A percentile compares a stretch with the other conserved stretches of the same genome.
Conservation (phyloP, 2,113 vertebrate species). For the Myrmophylax atrothorax region DNA sequence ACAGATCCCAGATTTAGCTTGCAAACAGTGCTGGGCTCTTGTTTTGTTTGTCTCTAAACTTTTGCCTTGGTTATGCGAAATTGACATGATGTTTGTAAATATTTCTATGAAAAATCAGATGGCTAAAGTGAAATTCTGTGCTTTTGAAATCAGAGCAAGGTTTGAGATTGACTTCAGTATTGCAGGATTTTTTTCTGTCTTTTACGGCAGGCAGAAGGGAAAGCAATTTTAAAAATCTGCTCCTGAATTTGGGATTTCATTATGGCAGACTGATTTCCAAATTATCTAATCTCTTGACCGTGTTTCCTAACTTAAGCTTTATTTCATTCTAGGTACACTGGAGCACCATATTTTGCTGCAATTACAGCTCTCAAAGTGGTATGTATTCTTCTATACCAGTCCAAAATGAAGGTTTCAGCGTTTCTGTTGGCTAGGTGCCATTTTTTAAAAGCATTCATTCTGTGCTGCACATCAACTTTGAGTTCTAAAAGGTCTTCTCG, state of each 20-base stretch:
- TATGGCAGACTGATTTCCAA: not conserved
- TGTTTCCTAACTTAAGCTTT: not conserved
- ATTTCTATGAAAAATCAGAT: not conserved
- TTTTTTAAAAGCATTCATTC: not conserved
- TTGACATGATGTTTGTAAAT: not conserved
- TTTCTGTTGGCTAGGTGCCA: not conserved
- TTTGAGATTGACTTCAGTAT: not conserved
- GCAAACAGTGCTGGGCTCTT: not conserved
- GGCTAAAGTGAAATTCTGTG: not conserved
- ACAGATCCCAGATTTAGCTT: not conserved
- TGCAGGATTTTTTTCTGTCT: not conserved
- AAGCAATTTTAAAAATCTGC: not conserved
- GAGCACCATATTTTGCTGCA: conserved; percentile 96
- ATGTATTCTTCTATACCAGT: conserved; percentile 43
- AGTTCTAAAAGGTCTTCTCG: not conserved
- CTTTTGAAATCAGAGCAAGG: not conserved
- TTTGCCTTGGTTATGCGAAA: not conserved
- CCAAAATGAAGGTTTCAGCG: not conserved
- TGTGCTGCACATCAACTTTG: not conserved
- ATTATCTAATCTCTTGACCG: not conserved
- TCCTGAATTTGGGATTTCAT: not conserved
- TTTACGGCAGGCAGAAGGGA: not conserved
- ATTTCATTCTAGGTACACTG: conserved; percentile 86
- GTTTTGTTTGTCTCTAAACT: not conserved
- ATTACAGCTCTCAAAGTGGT: conserved; percentile 97